Evolutionary conservation across 92 coral and sea anemone species (phyloP).

Genomic region (Bergia sp.): DNA sequence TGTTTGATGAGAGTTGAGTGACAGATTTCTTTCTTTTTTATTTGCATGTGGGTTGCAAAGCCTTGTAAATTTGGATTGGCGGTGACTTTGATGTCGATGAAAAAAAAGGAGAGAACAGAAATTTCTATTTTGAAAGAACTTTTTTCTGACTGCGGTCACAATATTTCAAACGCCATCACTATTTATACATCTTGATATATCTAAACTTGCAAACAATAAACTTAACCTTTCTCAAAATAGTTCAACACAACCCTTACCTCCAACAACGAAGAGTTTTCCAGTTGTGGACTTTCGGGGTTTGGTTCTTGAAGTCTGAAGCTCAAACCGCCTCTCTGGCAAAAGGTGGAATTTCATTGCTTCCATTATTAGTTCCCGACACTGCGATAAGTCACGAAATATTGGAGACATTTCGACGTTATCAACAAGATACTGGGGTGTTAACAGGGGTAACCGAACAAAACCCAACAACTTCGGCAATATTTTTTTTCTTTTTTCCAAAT

Average conservation of each 20-base stretch:
- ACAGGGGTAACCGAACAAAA: constrained; percentile 78
- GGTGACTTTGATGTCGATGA: neutral
- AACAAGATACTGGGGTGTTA: constrained; percentile 80
- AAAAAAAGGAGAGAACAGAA: neutral
- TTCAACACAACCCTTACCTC: constrained; percentile 70
- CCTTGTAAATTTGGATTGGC: neutral
- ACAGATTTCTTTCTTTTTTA: no score
- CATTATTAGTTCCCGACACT: constrained; percentile 85
- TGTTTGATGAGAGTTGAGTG: neutral
- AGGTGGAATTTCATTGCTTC: constrained; percentile 98
- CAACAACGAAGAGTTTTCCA: constrained; percentile 91
- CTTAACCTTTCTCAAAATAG: constrained; percentile 1
- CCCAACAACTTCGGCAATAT: constrained; percentile 66
- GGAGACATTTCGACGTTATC: constrained; percentile 93
- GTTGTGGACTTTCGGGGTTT: constrained; percentile 89
- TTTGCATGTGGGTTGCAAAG: neutral
- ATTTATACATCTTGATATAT: neutral
- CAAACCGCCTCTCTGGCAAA: constrained; percentile 85
- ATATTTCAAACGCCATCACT: neutral
- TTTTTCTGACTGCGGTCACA: neutral
- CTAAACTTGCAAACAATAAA: constrained; percentile 16
- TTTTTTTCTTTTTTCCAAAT: constrained; percentile 66
- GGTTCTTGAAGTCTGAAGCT: constrained; percentile 79
- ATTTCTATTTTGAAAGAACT: neutral
- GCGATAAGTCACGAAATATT: constrained; percentile 74